Evolutionary conservation across 2,888 invertebrate genomes (phyloP).

Genomic region (Glyphotaelius pellucidus): DNA sequence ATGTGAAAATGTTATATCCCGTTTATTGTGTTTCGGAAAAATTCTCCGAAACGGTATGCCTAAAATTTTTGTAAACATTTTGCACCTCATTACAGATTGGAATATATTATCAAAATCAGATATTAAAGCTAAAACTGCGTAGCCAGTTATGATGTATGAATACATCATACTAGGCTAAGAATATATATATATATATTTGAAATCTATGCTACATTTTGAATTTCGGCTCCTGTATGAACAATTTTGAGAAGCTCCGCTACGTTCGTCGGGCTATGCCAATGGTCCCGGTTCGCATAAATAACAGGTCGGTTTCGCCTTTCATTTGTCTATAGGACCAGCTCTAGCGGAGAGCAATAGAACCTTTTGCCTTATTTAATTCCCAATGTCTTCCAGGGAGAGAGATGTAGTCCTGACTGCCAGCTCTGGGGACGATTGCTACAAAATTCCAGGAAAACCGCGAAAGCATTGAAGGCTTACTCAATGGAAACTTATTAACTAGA

Average conservation of each 20-base stretch:
- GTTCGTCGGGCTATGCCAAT: constrained; percentile 7
- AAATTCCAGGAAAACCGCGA: not conserved
- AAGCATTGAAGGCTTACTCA: not conserved
- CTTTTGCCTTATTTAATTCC: constrained; percentile 12
- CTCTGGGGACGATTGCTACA: not conserved
- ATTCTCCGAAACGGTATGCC: no score
- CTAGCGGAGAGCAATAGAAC: not conserved
- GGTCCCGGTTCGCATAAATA: constrained; percentile 33
- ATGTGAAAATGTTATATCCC: no score
- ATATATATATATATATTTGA: not conserved
- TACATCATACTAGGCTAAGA: not conserved
- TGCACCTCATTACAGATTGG: no score
- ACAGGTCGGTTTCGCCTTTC: constrained; percentile 32
- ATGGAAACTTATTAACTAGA: not conserved
- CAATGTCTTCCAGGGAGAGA: not conserved
- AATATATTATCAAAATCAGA: no score
- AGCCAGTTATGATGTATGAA: no score
- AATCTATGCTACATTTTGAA: not conserved
- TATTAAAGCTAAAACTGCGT: no score
- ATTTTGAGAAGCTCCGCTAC: not conserved
- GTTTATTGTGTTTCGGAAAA: no score
- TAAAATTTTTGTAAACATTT: no score
- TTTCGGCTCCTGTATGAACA: not conserved
- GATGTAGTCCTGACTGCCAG: not conserved
- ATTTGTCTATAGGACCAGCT: constrained; percentile 17